Base-by-base conservation (phyloP, 1,140 invertebrate species). In the Lepidostoma basale region DNA sequence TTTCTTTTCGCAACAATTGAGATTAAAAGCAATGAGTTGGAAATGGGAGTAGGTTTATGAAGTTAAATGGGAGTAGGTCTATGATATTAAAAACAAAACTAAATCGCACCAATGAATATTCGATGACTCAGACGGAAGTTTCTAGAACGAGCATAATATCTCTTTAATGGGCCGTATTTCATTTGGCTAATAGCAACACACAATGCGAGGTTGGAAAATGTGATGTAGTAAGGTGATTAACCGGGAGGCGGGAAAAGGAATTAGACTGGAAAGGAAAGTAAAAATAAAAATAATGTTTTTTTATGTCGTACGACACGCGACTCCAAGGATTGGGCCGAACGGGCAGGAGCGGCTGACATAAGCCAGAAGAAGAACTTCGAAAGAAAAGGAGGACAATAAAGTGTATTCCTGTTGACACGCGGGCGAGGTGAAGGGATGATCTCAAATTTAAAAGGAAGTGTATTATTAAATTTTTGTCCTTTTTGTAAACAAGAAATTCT, bases 301-400 rank as follows among this genome's bases (percentile, higher is more conserved):
- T 64, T 58, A 64, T 64, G 60, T 58, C 8, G 18, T 14, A 12
- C 12, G 8, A 22, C 67, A 69, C 67, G 67, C 67, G 52, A 69
- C 67, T 25, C 62, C 30, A 8, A 14, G 28, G 20, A 25, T 20
- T 18, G 18, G 26, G 28, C 12, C 39, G 28, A 62, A 40, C n/a
- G 25, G 12, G 23, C 25, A 28, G 52, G 49, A 63, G 36, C 23
- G 49, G 67, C 33, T 33, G 25, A 33, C 42, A 56, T 33, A 42
- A 44, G 14, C 20, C 23, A 39, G 33, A 65, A 20, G 23, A 23
- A 54, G 25, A 28, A 14, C 20, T 16, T 12, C 23, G 33, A 14
- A 62, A 49, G 40, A 47, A 14, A 52, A 62, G 54, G 33, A 68
- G 26, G 59, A 52, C 59, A 67, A 10, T 16, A 22, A 25, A n/a